Conservation (phyloP, 2,113 vertebrate species). For the Proterorhinus semilunaris region DNA sequence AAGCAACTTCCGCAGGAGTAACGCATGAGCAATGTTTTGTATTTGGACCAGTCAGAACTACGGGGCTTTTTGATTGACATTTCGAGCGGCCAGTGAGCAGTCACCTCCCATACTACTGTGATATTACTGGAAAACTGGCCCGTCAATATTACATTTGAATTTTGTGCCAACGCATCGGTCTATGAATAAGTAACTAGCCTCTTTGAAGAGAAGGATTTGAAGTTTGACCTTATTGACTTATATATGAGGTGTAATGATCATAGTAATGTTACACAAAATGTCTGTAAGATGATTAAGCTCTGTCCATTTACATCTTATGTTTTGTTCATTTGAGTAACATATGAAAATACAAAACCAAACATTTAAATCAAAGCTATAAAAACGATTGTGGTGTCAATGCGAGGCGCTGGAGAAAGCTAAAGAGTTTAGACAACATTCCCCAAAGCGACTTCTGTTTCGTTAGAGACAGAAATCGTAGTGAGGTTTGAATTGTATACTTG, state of each 20-base stretch:
- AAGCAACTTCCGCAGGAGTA: constrained; percentile 64
- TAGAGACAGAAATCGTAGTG: no score
- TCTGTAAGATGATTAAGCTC: no score
- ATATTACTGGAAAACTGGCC: background rate
- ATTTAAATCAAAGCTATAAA: no score
- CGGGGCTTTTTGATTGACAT: constrained; percentile 11
- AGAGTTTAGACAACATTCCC: background rate
- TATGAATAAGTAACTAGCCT: constrained; percentile 43
- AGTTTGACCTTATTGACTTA: constrained; percentile 12
- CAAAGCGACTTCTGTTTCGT: no score
- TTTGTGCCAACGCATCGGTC: background rate
- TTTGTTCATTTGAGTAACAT: no score
- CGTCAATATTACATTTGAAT: constrained; percentile 53
- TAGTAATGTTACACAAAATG: background rate
- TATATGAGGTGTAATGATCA: background rate
- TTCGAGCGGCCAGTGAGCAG: constrained; percentile 19
- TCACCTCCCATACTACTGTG: background rate
- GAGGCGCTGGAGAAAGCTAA: background rate
- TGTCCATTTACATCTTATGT: no score
- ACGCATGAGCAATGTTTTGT: background rate
- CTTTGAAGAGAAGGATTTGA: constrained; percentile 26
- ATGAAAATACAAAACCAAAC: no score
- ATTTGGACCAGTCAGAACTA: constrained; percentile 44
- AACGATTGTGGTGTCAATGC: no score
- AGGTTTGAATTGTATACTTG: no score